Evolutionary conservation across 1,140 invertebrate species (phyloP).

Genomic region (Holotrichia oblita): DNA sequence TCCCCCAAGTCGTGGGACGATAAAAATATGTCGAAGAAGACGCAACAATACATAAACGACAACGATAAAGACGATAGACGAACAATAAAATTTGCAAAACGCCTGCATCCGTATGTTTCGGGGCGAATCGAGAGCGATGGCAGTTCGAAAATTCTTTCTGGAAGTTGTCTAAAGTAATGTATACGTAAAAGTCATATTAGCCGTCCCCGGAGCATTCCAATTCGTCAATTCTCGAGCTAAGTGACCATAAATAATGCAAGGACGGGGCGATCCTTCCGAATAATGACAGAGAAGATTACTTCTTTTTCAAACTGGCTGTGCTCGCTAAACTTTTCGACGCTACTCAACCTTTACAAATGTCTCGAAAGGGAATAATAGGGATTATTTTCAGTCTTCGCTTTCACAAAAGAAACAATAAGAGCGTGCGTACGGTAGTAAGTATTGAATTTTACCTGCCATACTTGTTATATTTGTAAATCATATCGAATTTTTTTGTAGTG

Average conservation of each 20-base stretch:
- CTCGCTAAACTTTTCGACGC: conserved; percentile 20
- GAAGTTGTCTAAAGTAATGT: conserved; percentile 29
- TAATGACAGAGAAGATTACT: conserved; percentile 28
- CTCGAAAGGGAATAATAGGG: background rate
- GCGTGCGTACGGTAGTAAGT: too few relatives aligned
- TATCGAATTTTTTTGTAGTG: too few relatives aligned
- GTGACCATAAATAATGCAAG: conserved; percentile 30
- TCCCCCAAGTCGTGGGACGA: background rate
- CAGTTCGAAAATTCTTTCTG: conserved; percentile 27
- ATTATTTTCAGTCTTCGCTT: background rate
- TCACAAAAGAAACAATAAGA: background rate
- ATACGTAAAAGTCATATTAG: conserved; percentile 26
- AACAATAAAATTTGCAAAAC: conserved; percentile 32
- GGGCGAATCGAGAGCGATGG: background rate
- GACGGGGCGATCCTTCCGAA: background rate
- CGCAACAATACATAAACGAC: conserved; percentile 20
- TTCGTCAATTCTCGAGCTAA: conserved; percentile 29
- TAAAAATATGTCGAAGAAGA: conserved; percentile 15
- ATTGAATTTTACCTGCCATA: too few relatives aligned
- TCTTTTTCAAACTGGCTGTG: conserved; percentile 3
- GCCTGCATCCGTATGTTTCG: conserved; percentile 9
- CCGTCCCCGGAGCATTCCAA: conserved; percentile 8
- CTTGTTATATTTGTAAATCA: too few relatives aligned
- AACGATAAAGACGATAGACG: conserved; percentile 15
- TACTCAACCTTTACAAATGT: background rate